phyloP scores from a whole-genome alignment of 2,888 invertebrate genomes.

The Melanostoma mellinum region DNA sequence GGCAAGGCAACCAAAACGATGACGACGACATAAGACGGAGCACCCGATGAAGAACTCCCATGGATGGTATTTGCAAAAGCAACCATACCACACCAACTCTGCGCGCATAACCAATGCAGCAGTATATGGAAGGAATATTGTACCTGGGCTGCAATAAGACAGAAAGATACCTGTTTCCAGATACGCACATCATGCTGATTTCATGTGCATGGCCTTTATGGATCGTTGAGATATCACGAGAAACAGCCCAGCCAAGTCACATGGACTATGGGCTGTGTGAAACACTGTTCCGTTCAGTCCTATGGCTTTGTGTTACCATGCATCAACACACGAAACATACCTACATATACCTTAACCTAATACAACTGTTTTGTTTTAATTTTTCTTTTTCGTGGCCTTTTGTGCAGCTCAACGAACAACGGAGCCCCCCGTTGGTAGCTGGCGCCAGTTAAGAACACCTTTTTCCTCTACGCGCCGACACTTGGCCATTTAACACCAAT shows the following conservation, averaged over 20 bases:
- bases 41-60: constrained; percentile 54
- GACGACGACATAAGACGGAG: constrained; percentile 18
- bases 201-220: constrained; percentile 58
- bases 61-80: constrained; percentile 61
- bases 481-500: constrained; percentile 71
- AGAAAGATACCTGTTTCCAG: constrained; percentile 62
- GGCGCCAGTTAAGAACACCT: constrained; percentile 71
- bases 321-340: constrained; percentile 28
- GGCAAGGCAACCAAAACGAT: constrained; percentile 43
- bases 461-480: constrained; percentile 65
- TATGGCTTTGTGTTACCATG: constrained; percentile 43
- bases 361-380: constrained; percentile 29
- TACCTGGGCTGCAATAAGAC: constrained; percentile 32
- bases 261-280: constrained; percentile 5
- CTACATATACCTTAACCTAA: no score
- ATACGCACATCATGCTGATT: constrained; percentile 70
- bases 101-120: neutral
- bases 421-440: constrained; percentile 67
- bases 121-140: constrained; percentile 30
- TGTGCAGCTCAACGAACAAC: constrained; percentile 14
- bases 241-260: constrained; percentile 30
- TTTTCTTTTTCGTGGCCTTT: constrained; percentile 25
- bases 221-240: constrained; percentile 51
- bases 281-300: constrained; percentile 22
- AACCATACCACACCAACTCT: constrained; percentile 5